Percentiles rank a stretch among this genome's conserved stretches.
phyloP scores from a whole-genome alignment of 2,797 vertebrate species.

The Chiloscyllium punctatum region DNA sequence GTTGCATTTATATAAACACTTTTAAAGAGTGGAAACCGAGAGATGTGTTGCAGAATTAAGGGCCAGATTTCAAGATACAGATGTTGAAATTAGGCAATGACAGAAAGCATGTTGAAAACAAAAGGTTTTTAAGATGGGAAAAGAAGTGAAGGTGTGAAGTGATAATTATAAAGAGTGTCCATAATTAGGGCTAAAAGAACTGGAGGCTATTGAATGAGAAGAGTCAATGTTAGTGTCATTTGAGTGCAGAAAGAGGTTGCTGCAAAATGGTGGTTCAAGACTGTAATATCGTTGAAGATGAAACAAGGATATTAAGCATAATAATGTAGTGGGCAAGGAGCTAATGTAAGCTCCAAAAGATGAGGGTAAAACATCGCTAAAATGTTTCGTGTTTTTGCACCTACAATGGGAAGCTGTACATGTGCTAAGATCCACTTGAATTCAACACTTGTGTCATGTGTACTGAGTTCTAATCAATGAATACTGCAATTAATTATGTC shows the following conservation, averaged over 20 bases:
- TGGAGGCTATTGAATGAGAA: slow-evolving; percentile 41
- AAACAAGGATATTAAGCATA: not conserved
- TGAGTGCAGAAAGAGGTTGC: not conserved
- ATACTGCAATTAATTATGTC: not conserved
- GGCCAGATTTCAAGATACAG: not conserved
- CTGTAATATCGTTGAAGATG: not conserved
- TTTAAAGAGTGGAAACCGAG: not conserved
- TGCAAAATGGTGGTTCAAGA: not conserved
- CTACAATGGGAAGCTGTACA: not conserved
- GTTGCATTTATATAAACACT: not conserved
- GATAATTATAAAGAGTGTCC: not conserved
- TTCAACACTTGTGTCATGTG: not conserved
- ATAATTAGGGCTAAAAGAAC: not conserved
- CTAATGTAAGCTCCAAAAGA: not conserved
- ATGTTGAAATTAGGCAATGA: not conserved
- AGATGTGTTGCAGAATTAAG: not conserved
- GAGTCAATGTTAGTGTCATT: slow-evolving; percentile 34
- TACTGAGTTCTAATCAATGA: not conserved
- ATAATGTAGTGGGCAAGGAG: not conserved
- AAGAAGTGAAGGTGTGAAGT: not conserved
- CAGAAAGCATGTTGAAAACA: not conserved
- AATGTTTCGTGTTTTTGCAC: not conserved
- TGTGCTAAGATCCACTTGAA: not conserved
- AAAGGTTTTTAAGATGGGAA: not conserved
- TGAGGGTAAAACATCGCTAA: not conserved